Base-by-base conservation (phyloP, 2,888 invertebrate species). In the Pimpla rufipes region DNA sequence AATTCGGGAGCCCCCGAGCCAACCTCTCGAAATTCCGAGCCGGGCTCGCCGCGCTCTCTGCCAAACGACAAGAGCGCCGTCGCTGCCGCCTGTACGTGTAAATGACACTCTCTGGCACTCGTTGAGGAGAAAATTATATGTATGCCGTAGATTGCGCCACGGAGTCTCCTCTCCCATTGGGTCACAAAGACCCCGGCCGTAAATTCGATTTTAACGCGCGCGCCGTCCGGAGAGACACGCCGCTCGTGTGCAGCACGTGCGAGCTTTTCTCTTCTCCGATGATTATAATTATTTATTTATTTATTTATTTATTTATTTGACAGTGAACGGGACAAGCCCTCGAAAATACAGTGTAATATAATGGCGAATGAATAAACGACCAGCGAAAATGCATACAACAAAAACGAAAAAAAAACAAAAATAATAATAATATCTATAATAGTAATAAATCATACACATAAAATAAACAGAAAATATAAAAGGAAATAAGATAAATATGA, bases 91-190 rank as follows among this genome's bases (percentile, higher is more conserved):
- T 45, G 29, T 29, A 70, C 73, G 73, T 73, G 80, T 64, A 73
- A 83, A 83, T 80, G 67, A 29, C 42, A 62, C 18, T 71, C 62
- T 45, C 79, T 55, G 45, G 29, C 55, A 71, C 67, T 62, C 52
- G 71, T 74, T 68, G 77, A 83, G 40, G 76, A 80, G 83, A 80
- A 80, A 83, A 83, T 83, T 83, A 80, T 83, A 73, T 62, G 83
- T 80, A 52, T 47, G 62, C 40, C 40, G 77, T 47, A 64, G 68
- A 77, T 83, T 68, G 67, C 37, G 10, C 37, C 8, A 37, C 45
- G 59, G 67, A 8, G 50, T 50, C 42, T 79, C 57, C 47, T 3
- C 29, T 29, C 3, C 29, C 5, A 5, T 29, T 67, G 37, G 73
- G 42, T 52, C 11, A 11, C 62, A 80, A 73, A 77, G 76, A 80